Base-by-base conservation (phyloP, 2,113 vertebrate species). In the Zeus faber region DNA sequence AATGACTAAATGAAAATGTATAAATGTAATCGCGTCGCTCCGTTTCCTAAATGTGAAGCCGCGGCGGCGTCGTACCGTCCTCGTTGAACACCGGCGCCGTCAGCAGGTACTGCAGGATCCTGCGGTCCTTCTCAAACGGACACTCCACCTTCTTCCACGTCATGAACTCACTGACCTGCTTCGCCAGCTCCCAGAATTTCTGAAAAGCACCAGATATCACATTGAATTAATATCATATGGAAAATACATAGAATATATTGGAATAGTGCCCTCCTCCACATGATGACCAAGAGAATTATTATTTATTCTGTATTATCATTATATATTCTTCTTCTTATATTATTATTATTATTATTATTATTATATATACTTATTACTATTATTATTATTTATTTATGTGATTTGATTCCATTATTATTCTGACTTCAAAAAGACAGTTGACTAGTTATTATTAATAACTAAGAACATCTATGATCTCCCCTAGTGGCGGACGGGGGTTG, bases 151-250 rank as follows among this genome's bases (percentile, higher is more conserved):
- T 92, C 72, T 94, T 95, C 95, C 96, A 98, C 0, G 88, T 90
- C 92, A 98, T 95, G 67, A 98, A 95, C 65, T 98, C 94, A 20
- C 90, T 93, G 65, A 98, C 92, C 83, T 94, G 95, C 72, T 95
- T 96, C 68, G 94, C 93, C 33, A 98, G 11, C 61, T 98, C 95
- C 95, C 94, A 97, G 81, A 98, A 97, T 92, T 98, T 98, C 96
- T 98, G 65, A 62, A 82, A 58, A 1, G 2, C 49, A 27, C 1
- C 0, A 0, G 4, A 16, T 13, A 16, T n/a, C 0, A 7, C 20
- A 40, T 17, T 3, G n/a, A 16, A 40, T 40, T 40, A 40, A 9
- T 14, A 37, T 37, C 11, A 37, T 11, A 9, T 11, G n/a, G 33
- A 14, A 37, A 37, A 37, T 37, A n/a, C 8, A 37, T 37, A 37